Base-by-base conservation (phyloP, 2,888 invertebrate species). In the Lacanobia wlatinum region DNA sequence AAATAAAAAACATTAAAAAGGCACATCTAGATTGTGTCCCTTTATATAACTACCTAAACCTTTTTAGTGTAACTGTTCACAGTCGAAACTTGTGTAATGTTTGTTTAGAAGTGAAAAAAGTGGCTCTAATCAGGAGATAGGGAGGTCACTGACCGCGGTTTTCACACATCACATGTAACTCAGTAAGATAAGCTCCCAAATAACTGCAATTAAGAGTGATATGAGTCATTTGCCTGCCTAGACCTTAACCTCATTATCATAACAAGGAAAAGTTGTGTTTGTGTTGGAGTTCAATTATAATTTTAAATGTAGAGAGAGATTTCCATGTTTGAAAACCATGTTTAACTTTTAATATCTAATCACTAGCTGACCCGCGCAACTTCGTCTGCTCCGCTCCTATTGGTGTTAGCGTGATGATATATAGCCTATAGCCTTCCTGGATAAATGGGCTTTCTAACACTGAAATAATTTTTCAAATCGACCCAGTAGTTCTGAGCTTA, bases 211-310 rank as follows among this genome's bases (percentile, higher is more conserved):
- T 63, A 69, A 58, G 28, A 74, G 14, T 67, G n/a, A 43, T 62
- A 67, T 75, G 70, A 79, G 43, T 74, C 55, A 70, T 56, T 69
- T 50, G 34, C 43, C 18, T 67, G n/a, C 53, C 52, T 60, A 78
- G 70, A 76, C 80, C 76, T 80, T 70, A 64, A 80, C 68, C 68
- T 46, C 34, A 50, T 56, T 71, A 69, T 75, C 75, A 52, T 2
- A 40, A 40, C 4, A 74, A 34, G 67, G 59, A 59, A 59, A 60
- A 53, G 21, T 14, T 50, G 18, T 53, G 43, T 10, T 28, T 12
- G 43, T 76, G 10, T 65, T 68, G 1, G 1, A 14, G 28, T 63
- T 46, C n/a, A 50, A 21, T 55, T 43, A 55, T 40, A 46, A 38
- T 52, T 46, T 65, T 12, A 18, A 10, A 34, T 43, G 10, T 28